phyloP scores from a whole-genome alignment of 2,113 vertebrate genomes.

The Sigmodon hispidus region DNA sequence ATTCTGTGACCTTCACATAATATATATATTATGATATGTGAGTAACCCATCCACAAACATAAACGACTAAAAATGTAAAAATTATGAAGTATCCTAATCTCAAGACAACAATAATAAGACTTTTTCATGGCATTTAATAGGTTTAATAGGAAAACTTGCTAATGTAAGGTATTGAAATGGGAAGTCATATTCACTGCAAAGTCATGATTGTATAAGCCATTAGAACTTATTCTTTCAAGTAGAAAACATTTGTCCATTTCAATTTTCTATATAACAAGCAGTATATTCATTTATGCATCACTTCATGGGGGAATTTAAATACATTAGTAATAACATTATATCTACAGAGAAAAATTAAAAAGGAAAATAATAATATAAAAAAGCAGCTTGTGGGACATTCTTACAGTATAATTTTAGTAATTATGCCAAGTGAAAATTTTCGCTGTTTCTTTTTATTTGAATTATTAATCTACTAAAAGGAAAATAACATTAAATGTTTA shows the following conservation, averaged over 20 bases:
- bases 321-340: background rate
- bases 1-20: background rate
- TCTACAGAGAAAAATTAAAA: background rate
- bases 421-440: background rate
- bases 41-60: no score
- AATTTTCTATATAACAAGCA: background rate
- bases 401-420: background rate
- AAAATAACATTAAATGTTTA: background rate
- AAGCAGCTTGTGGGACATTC: fast-evolving
- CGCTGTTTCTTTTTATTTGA: background rate
- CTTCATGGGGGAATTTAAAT: background rate
- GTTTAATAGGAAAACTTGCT: background rate
- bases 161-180: background rate
- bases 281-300: background rate
- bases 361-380: background rate
- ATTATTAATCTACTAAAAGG: background rate
- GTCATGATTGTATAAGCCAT: background rate
- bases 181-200: background rate
- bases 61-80: background rate
- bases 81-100: background rate
- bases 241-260: background rate
- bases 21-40: no score
- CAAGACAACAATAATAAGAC: background rate
- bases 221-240: background rate
- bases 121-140: background rate